Evolutionary conservation across 2,888 invertebrate species (phyloP).

Genomic region (Lypha dubia): DNA sequence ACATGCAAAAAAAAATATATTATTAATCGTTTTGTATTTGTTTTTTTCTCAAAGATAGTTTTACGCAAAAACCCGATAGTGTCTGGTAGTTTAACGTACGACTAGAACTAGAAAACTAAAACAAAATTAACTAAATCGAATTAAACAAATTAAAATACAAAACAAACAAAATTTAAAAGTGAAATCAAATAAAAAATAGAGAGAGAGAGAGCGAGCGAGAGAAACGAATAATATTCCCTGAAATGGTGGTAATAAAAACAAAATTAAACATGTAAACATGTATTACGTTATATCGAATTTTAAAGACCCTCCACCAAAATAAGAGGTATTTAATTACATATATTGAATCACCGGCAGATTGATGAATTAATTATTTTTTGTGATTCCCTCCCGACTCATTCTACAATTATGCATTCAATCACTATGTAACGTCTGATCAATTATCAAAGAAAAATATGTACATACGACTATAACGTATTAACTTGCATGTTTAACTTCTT

Average conservation of each 20-base stretch:
- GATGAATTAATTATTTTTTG: too few species aligned
- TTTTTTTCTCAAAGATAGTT: background rate
- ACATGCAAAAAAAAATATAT: background rate
- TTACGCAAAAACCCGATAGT: conserved; percentile 29
- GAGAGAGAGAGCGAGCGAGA: conserved; percentile 43
- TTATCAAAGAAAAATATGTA: too few species aligned
- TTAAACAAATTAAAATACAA: conserved; percentile 31
- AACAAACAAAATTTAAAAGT: conserved; percentile 24
- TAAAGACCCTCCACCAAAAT: background rate
- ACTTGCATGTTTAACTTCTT: too few species aligned
- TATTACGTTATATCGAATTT: background rate
- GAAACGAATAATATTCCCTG: conserved; percentile 20
- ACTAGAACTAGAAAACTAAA: conserved; percentile 81
- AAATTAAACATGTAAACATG: background rate
- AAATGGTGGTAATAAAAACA: conserved; percentile 2
- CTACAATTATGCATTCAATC: too few species aligned
- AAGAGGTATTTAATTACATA: too few species aligned
- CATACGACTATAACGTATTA: too few species aligned
- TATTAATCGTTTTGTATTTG: background rate
- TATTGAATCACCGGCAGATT: too few species aligned
- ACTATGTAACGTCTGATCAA: too few species aligned
- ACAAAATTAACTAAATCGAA: conserved; percentile 78
- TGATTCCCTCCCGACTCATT: too few species aligned
- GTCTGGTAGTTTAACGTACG: conserved; percentile 73
- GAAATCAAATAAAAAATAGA: conserved; percentile 76